These are phyloP conservation scores for Rotaria magnacalcarata DNA, from an alignment of 2,888 invertebrate genomes.

Conservation along the genomic window DNA sequence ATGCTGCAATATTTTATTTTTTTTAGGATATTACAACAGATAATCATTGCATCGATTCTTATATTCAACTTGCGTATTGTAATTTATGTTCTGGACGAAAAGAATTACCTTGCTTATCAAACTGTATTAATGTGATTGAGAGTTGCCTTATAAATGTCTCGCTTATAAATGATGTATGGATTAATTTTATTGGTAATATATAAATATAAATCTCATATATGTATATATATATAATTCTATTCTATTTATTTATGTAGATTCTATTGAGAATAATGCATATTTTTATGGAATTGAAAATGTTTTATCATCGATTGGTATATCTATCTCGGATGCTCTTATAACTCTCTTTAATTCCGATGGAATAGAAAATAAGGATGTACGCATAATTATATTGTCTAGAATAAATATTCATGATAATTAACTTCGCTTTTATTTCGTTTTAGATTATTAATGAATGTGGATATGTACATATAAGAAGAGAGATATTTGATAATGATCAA, in stretches of 20 bases:
- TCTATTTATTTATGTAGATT: not conserved
- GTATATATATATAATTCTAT: not conserved
- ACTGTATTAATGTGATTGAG: not conserved
- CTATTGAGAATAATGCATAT: not conserved
- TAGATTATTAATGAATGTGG: conserved; percentile 23
- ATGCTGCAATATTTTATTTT: no score
- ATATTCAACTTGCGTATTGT: not conserved
- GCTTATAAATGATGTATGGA: conserved; percentile 16
- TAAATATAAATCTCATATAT: not conserved
- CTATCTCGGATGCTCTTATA: not conserved
- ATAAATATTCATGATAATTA: not conserved
- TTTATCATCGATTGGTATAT: conserved; percentile 12
- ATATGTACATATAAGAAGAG: not conserved
- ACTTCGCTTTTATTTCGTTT: not conserved
- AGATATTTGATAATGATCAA: not conserved
- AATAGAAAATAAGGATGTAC: not conserved
- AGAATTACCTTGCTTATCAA: conserved; percentile 4
- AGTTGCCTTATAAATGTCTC: conserved; percentile 20
- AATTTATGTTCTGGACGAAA: conserved; percentile 33
- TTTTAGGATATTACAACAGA: not conserved
- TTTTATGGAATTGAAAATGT: not conserved
- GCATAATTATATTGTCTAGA: not conserved
- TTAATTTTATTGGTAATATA: conserved; percentile 1
- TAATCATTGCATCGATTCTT: conserved; percentile 29
- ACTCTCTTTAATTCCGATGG: not conserved